phyloP scores from a whole-genome alignment of 92 coral and sea anemone species.

The Phenganax marumi region DNA sequence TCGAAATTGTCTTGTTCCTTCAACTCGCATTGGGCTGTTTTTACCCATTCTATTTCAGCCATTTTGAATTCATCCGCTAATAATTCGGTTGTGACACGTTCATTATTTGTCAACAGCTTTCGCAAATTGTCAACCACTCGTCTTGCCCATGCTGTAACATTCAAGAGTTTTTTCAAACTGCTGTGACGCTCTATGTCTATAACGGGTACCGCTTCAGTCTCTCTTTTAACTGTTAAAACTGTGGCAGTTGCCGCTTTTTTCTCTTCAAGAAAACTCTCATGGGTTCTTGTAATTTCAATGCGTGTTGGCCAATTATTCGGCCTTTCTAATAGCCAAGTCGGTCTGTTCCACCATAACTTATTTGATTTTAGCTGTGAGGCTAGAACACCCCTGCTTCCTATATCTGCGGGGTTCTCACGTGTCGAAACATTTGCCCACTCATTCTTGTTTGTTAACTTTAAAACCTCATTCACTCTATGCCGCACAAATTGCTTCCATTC shows the following conservation, averaged over 20 bases:
- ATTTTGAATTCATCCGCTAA: neutral
- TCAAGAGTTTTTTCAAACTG: neutral
- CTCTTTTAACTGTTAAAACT: neutral
- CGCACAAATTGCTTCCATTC: too few relatives aligned
- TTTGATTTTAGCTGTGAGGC: neutral
- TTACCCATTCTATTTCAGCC: neutral
- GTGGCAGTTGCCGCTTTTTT: neutral
- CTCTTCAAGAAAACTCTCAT: neutral
- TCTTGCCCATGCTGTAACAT: constrained; percentile 23
- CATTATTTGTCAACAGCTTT: neutral
- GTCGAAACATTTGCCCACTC: constrained; percentile 12
- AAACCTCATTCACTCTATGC: constrained; percentile 30
- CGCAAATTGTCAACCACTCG: neutral
- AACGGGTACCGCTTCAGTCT: neutral
- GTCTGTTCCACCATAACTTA: constrained; percentile 19
- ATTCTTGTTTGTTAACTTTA: neutral
- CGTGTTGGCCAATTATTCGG: too few relatives aligned
- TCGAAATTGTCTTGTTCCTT: too few relatives aligned
- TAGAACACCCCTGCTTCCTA: too few relatives aligned
- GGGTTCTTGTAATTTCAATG: neutral
- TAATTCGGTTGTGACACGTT: neutral
- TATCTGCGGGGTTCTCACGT: too few relatives aligned
- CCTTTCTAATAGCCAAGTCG: too few relatives aligned
- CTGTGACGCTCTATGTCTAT: constrained; percentile 2
- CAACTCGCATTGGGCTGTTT: neutral